Percentiles rank a stretch among this genome's conserved stretches.
Conservation (phyloP, 2,888 invertebrate species). For the Melanostoma scalare region DNA sequence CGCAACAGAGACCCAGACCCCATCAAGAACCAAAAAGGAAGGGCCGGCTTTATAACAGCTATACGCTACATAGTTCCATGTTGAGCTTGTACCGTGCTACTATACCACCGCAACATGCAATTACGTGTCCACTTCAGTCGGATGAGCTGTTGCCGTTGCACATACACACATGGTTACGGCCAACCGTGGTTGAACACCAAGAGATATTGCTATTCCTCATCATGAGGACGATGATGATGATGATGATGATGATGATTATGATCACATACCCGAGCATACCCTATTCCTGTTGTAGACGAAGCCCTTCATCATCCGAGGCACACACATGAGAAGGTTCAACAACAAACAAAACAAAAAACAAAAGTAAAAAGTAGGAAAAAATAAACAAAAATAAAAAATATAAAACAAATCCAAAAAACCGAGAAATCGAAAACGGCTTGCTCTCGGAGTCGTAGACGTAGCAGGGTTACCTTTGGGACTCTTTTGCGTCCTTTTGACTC, state of each 20-base stretch:
- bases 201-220: conserved; percentile 65
- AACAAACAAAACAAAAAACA: conserved; percentile 7
- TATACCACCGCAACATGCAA: conserved; percentile 67
- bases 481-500: too few species aligned
- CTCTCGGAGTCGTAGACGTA: conserved; percentile 4
- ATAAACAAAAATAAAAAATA: conserved; percentile 1
- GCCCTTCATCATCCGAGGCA: conserved; percentile 59
- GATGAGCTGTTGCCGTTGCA: conserved; percentile 53
- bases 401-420: conserved; percentile 26
- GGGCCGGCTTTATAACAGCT: conserved; percentile 40
- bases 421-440: conserved; percentile 57
- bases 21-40: conserved; percentile 41
- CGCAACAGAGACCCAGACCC: conserved; percentile 23
- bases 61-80: conserved; percentile 21
- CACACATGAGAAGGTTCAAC: conserved; percentile 54
- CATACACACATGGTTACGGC: conserved; percentile 18
- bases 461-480: too few species aligned
- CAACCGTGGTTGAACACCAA: conserved; percentile 50
- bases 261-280: conserved; percentile 53
- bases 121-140: conserved; percentile 70
- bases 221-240: conserved; percentile 43
- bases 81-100: conserved; percentile 46
- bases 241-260: conserved; percentile 49
- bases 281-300: conserved; percentile 41
- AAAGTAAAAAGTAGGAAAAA: too few species aligned